phyloP scores from a whole-genome alignment of 2,888 invertebrate genomes.

The Fragum whitleyi region DNA sequence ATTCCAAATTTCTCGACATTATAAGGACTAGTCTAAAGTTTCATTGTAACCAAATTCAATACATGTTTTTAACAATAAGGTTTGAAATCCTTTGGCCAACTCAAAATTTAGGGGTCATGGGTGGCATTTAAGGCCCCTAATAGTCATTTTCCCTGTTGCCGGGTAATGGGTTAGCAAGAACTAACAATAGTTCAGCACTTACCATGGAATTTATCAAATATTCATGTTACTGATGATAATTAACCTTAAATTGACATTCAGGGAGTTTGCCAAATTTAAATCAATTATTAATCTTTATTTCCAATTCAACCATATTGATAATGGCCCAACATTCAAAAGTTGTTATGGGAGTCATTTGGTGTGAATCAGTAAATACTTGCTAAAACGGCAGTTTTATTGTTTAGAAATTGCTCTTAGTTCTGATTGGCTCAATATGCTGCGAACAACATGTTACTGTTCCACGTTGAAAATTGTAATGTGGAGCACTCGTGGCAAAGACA shows the following conservation, averaged over 20 bases:
- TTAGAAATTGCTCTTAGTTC: background rate
- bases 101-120: too few relatives aligned
- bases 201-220: too few relatives aligned
- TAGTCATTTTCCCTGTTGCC: too few relatives aligned
- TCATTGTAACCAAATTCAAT: too few relatives aligned
- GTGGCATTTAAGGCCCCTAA: too few relatives aligned
- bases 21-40: too few relatives aligned
- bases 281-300: background rate
- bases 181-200: too few relatives aligned
- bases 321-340: background rate
- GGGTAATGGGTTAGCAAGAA: too few relatives aligned
- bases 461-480: slow-evolving; percentile 26
- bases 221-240: background rate
- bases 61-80: too few relatives aligned
- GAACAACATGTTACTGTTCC: background rate
- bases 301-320: background rate
- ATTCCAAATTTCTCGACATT: too few relatives aligned
- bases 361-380: background rate
- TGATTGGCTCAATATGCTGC: slow-evolving; percentile 20
- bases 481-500: slow-evolving; percentile 20
- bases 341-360: background rate
- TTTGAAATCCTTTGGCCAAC: too few relatives aligned
- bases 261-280: background rate
- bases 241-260: background rate
- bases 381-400: background rate